These are phyloP conservation scores for Acanthopagrus latus DNA, from an alignment of 2,797 vertebrate species.

Conservation along the genomic window DNA sequence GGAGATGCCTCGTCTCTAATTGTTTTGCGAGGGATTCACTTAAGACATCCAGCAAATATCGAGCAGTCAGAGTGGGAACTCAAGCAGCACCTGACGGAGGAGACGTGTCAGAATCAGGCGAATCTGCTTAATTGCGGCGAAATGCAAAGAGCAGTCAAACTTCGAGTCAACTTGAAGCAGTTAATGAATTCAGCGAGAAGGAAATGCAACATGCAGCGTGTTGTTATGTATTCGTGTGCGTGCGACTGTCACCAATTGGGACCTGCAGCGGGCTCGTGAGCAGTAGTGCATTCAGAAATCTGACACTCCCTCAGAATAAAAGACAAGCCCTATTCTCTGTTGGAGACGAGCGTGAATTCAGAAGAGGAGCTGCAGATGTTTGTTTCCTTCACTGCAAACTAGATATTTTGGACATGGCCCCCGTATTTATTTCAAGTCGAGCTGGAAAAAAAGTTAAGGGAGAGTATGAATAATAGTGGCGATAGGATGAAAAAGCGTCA, in stretches of 20 bases:
- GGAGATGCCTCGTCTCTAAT: conserved; percentile 35
- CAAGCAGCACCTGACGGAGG: conserved; percentile 7
- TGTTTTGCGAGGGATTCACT: conserved; percentile 34
- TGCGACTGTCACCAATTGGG: conserved; percentile 59
- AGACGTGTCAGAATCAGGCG: conserved; percentile 22
- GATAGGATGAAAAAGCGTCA: conserved; percentile 18
- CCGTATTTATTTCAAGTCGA: conserved; percentile 36
- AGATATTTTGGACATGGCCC: conserved; percentile 26
- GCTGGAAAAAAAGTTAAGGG: conserved; percentile 30
- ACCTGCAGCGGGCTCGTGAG: conserved; percentile 50
- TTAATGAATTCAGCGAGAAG: conserved; percentile 38
- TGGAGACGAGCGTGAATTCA: conserved; percentile 42
- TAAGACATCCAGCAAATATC: conserved; percentile 28
- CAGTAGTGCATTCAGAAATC: conserved; percentile 69
- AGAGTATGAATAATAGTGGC: conserved; percentile 13
- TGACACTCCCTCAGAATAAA: conserved; percentile 60
- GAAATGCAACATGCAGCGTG: conserved; percentile 13
- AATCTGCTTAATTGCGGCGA: conserved; percentile 7
- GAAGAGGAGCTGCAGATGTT: conserved; percentile 42
- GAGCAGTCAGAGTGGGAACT: conserved; percentile 49
- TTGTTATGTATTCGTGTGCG: conserved; percentile 50
- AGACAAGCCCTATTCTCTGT: conserved; percentile 52
- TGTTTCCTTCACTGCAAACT: conserved; percentile 44
- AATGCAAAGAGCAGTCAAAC: conserved; percentile 16
- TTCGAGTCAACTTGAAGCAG: conserved; percentile 18